Base-by-base conservation (phyloP, 2,888 invertebrate genomes). In the Melipona bicolor region DNA sequence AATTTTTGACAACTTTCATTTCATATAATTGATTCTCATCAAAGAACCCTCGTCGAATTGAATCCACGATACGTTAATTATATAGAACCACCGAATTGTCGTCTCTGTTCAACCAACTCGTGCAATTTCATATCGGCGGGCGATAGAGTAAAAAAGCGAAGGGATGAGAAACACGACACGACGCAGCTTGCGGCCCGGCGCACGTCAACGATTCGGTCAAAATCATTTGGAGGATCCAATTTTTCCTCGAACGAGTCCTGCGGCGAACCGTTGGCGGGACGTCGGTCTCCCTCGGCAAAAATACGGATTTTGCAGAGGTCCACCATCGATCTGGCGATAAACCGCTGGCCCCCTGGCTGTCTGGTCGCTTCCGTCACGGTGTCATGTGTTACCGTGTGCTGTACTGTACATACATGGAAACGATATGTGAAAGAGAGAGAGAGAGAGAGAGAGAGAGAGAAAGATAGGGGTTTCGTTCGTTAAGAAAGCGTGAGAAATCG, bases 311-410 rank as follows among this genome's bases (percentile, higher is more conserved):
- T 21, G n/a, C 81, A 36, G 50, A 56, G 54, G 24, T 61, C 17
- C 62, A 15, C 1, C 74, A 70, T 81, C 81, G 81, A 70, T 64
- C 17, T 19, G 56, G 27, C 36, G 72, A 72, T 72, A 72, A 83
- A 70, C 64, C 77, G 69, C 43, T 61, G 32, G 36, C 70, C 67
- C 72, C 49, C 50, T 69, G 83, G 73, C 83, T 77, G 83, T 83
- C 77, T 69, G 83, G 49, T 62, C 50, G 54, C 62, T 78, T 78
- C 70, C 61, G 83, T 13, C 43, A 59, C 49, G 67, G 43, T 62
- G 84, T 78, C 78, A 56, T 69, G 4, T 62, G 83, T 74, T 83
- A 73, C 73, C 77, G 61, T 61, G 50, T 61, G 50, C 56, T 43
- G 9, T 43, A 43, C 43, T 43, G 9, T 43, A 43, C 43, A 43